phyloP scores from a whole-genome alignment of 2,797 vertebrate species.

The Pseudochromis fuscus region DNA sequence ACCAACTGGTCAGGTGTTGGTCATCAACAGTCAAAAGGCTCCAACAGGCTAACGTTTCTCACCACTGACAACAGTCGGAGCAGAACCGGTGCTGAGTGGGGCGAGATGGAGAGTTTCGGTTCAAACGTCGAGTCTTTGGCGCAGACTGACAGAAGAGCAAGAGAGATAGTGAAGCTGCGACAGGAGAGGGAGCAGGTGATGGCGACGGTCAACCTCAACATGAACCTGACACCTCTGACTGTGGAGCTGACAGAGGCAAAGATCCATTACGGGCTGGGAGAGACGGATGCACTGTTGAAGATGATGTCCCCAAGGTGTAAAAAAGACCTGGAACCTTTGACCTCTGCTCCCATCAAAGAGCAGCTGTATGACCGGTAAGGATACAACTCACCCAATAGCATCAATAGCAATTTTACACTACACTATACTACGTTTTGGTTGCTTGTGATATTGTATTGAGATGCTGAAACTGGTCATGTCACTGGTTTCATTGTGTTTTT shows the following conservation, averaged over 20 bases:
- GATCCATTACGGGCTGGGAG: constrained; percentile 90
- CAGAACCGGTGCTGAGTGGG: constrained; percentile 24
- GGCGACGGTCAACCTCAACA: constrained; percentile 86
- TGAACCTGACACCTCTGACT: constrained; percentile 87
- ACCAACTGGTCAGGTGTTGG: constrained; percentile 91
- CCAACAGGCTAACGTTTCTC: constrained; percentile 4
- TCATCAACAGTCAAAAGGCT: constrained; percentile 57
- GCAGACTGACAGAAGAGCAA: constrained; percentile 67
- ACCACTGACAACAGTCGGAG: constrained; percentile 15
- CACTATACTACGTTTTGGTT: neutral
- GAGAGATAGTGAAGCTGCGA: constrained; percentile 86
- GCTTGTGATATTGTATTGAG: neutral
- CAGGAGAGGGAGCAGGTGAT: constrained; percentile 89
- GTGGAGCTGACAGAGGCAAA: constrained; percentile 94
- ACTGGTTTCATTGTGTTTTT: neutral
- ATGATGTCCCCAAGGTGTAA: constrained; percentile 85
- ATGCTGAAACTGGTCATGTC: neutral
- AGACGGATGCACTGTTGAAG: constrained; percentile 91
- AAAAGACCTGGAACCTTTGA: constrained; percentile 65
- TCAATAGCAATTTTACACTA: no score
- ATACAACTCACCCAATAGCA: neutral
- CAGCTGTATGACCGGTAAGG: constrained; percentile 82
- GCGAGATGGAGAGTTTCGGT: constrained; percentile 50
- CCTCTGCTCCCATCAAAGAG: constrained; percentile 68
- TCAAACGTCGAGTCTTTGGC: constrained; percentile 44